Conservation (phyloP, 2,113 vertebrate genomes). For the Rallus limicola region DNA sequence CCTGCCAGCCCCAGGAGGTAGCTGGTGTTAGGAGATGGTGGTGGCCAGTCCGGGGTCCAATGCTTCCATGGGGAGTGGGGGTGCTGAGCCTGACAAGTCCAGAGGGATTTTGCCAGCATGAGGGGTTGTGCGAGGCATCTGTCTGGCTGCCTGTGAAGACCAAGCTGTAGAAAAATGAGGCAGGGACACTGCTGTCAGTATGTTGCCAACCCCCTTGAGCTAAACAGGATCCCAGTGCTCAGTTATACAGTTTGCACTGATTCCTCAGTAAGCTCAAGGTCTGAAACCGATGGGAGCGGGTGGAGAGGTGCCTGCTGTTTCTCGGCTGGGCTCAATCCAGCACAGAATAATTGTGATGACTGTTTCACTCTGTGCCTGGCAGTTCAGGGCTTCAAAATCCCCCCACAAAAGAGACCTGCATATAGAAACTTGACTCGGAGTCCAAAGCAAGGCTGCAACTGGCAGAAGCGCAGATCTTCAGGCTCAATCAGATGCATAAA, state of each 20-base stretch:
- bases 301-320: conserved; percentile 22
- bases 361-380: not conserved
- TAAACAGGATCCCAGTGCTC: not conserved
- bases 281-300: not conserved
- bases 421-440: not conserved
- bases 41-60: fast-evolving
- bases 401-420: not conserved
- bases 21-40: fast-evolving
- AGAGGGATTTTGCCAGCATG: fast-evolving
- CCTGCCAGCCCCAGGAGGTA: not conserved
- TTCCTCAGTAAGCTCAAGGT: not conserved
- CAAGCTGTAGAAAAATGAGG: not conserved
- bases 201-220: not conserved
- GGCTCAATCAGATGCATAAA: conserved; percentile 48
- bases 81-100: not conserved
- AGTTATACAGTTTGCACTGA: not conserved
- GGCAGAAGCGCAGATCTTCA: conserved; percentile 36
- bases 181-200: not conserved
- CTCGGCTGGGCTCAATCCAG: not conserved
- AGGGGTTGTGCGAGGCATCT: fast-evolving
- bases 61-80: fast-evolving
- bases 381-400: conserved; percentile 28
- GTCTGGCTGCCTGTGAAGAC: not conserved
- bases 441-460: conserved; percentile 34
- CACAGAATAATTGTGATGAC: not conserved